phyloP scores from a whole-genome alignment of 2,888 invertebrate genomes.

The Dasysyrphus tricinctus region DNA sequence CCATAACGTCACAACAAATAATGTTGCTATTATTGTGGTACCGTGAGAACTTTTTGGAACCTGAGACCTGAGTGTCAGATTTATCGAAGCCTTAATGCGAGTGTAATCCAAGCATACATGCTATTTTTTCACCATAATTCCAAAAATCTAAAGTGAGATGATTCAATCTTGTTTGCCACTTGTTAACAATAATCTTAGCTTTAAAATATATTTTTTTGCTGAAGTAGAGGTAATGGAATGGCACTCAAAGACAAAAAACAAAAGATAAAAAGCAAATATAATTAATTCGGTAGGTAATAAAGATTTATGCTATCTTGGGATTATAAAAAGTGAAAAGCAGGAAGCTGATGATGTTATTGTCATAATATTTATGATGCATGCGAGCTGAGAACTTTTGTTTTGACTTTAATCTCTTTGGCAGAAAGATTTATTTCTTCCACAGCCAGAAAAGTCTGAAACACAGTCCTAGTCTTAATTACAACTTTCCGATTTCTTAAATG shows the following conservation, averaged over 20 bases:
- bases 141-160: too few relatives aligned
- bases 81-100: background rate
- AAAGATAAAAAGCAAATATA: background rate
- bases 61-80: background rate
- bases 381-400: background rate
- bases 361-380: background rate
- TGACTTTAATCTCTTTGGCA: background rate
- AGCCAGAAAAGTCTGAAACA: too few relatives aligned
- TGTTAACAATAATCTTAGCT: background rate
- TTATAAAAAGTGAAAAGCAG: conserved; percentile 3
- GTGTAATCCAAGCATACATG: background rate
- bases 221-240: background rate
- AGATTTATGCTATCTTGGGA: background rate
- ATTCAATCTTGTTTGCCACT: background rate
- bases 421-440: background rate
- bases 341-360: background rate
- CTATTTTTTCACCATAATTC: background rate
- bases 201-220: background rate
- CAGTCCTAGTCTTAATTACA: too few relatives aligned
- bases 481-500: too few relatives aligned
- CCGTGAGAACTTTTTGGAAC: background rate
- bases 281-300: background rate
- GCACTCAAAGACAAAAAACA: background rate
- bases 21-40: background rate
- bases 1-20: too few relatives aligned